These are phyloP conservation scores for Trypoxylus dichotomus DNA, from an alignment of 1,140 invertebrate genomes.

Conservation along the genomic window DNA sequence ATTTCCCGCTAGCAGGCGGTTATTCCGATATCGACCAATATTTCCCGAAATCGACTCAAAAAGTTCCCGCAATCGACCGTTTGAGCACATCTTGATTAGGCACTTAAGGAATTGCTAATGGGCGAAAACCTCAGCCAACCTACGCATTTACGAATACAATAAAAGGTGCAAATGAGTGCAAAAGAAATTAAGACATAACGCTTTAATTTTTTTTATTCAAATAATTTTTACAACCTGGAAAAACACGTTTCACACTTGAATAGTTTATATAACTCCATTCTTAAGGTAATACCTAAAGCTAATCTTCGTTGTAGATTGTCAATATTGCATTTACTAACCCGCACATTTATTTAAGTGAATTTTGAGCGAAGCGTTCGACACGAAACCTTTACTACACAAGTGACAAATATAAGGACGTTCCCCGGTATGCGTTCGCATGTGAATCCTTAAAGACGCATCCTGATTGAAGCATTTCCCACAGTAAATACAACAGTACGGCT, in stretches of 20 bases:
- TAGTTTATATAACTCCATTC: not conserved
- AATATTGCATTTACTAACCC: not conserved
- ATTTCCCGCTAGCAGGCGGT: no score
- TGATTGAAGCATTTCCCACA: conserved; percentile 59
- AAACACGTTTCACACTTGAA: not conserved
- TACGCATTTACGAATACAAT: no score
- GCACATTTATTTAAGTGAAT: conserved; percentile 47
- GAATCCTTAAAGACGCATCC: conserved; percentile 53
- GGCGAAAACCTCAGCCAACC: no score
- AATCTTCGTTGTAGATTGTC: no score
- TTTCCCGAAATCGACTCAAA: no score
- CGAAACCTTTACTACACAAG: conserved; percentile 44
- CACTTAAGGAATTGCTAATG: no score
- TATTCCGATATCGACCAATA: no score
- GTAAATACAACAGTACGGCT: conserved; percentile 58
- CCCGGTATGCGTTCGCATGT: conserved; percentile 53
- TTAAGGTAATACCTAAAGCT: not conserved
- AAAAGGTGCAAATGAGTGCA: no score
- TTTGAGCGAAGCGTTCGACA: conserved; percentile 44
- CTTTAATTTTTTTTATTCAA: not conserved
- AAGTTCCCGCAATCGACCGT: no score
- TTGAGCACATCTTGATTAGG: no score
- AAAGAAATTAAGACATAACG: not conserved
- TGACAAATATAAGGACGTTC: conserved; percentile 48
- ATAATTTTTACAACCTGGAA: not conserved